phyloP scores from a whole-genome alignment of 2,113 vertebrate genomes.

The Montifringilla adamsi region DNA sequence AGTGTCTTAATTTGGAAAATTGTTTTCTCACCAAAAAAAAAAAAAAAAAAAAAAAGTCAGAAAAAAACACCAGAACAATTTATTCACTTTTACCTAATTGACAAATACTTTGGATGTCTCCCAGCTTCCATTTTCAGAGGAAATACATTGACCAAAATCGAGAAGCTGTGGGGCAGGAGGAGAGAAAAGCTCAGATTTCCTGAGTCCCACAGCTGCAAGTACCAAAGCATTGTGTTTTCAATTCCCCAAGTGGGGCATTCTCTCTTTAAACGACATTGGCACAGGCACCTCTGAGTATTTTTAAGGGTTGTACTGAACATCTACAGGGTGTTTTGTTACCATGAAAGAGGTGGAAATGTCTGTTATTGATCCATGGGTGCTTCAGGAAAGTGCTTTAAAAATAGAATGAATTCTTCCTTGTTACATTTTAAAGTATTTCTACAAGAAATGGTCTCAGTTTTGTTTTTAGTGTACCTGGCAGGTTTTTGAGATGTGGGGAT shows the following conservation, averaged over 20 bases:
- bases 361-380: background rate
- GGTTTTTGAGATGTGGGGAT: background rate
- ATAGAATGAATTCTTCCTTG: rapidly evolving
- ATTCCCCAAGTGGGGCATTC: rapidly evolving
- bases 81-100: background rate
- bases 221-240: background rate
- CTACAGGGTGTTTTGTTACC: background rate
- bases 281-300: background rate
- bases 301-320: background rate
- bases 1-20: background rate
- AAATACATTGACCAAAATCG: background rate
- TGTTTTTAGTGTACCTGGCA: background rate
- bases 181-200: background rate
- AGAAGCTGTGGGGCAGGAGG: background rate
- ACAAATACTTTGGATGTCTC: background rate
- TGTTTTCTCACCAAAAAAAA: background rate
- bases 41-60: no score
- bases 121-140: background rate
- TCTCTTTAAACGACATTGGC: background rate
- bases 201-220: background rate
- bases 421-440: background rate
- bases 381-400: background rate
- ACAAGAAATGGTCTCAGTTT: background rate
- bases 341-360: background rate
- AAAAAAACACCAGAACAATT: background rate